Conservation (phyloP, 2,888 invertebrate genomes). For the Maniola hyperantus region DNA sequence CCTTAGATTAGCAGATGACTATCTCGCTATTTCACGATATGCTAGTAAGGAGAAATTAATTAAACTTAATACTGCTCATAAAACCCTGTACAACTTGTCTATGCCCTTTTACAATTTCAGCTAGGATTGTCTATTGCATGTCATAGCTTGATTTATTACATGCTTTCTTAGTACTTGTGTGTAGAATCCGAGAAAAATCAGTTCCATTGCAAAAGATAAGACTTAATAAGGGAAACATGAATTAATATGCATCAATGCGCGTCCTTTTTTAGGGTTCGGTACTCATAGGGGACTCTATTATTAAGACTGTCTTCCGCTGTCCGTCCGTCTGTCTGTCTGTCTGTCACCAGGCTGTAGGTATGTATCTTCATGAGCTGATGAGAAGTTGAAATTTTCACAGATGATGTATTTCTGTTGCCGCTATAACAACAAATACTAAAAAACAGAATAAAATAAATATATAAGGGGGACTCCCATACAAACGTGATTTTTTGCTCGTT, state of each 20-base stretch:
- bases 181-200: constrained; percentile 11
- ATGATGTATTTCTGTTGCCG: too few relatives aligned
- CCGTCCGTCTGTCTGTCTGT: too few relatives aligned
- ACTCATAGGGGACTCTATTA: too few relatives aligned
- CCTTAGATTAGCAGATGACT: constrained; percentile 30
- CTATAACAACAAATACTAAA: too few relatives aligned
- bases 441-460: too few relatives aligned
- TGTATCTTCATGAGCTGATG: too few relatives aligned
- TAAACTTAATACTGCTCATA: constrained; percentile 20
- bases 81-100: constrained; percentile 20
- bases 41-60: constrained; percentile 33
- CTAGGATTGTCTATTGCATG: constrained; percentile 6
- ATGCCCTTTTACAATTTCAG: constrained; percentile 26
- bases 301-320: too few relatives aligned
- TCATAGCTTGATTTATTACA: constrained; percentile 10
- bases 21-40: constrained; percentile 35
- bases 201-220: constrained; percentile 1
- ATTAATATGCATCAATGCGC: neutral
- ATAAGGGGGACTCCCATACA: too few relatives aligned
- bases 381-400: too few relatives aligned
- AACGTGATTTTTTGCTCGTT: too few relatives aligned
- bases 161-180: constrained; percentile 36
- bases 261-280: neutral
- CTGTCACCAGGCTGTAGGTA: too few relatives aligned
- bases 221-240: neutral